phyloP scores from a whole-genome alignment of 2,888 invertebrate species.

The Lycophotia porphyrea region DNA sequence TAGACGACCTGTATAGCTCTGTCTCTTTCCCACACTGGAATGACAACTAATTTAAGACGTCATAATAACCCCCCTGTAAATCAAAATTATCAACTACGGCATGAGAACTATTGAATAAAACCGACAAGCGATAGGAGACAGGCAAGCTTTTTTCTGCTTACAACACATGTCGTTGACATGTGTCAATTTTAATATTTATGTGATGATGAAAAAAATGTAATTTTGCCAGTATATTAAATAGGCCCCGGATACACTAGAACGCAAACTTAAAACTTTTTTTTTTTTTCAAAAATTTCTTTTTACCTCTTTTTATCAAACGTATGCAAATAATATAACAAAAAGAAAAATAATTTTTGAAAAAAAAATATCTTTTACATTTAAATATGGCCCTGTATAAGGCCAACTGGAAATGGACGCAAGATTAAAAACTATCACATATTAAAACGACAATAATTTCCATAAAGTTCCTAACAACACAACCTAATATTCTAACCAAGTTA shows the following conservation, averaged over 20 bases:
- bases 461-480: too few relatives aligned
- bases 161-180: too few relatives aligned
- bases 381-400: neutral
- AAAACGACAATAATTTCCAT: neutral
- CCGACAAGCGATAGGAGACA: neutral
- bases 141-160: neutral
- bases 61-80: too few relatives aligned
- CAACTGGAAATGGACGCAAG: neutral
- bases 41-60: too few relatives aligned
- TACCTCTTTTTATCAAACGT: too few relatives aligned
- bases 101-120: neutral
- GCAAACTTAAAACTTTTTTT: too few relatives aligned
- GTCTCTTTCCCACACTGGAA: too few relatives aligned
- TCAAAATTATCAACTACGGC: neutral
- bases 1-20: too few relatives aligned
- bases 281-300: too few relatives aligned
- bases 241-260: neutral
- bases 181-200: too few relatives aligned
- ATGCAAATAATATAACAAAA: too few relatives aligned
- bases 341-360: neutral
- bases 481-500: constrained; percentile 48
- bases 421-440: neutral
- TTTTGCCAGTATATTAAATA: too few relatives aligned
- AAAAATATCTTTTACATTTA: neutral
- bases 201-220: neutral